Evolutionary conservation across 2,888 invertebrate genomes (phyloP).

Genomic region (Agrotis puta): DNA sequence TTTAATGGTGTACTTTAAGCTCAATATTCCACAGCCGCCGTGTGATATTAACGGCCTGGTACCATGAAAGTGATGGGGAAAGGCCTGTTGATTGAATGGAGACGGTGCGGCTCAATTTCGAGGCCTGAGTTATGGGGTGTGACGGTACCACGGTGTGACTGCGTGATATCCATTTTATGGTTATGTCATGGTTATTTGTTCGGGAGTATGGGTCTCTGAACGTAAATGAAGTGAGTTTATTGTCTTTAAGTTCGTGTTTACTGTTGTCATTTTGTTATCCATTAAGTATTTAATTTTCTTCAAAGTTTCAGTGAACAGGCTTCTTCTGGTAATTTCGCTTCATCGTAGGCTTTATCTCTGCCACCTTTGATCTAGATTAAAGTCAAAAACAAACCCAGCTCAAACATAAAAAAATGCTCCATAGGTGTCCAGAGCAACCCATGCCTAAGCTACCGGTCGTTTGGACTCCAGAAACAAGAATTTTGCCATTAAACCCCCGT

Average conservation of each 20-base stretch:
- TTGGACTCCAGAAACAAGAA: no score
- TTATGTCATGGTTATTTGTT: slow-evolving; percentile 35
- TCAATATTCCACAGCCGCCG: background rate
- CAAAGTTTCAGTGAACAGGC: no score
- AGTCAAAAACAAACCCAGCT: no score
- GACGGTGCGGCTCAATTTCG: slow-evolving; percentile 41
- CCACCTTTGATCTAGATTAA: no score
- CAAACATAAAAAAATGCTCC: no score
- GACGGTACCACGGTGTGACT: slow-evolving; percentile 20
- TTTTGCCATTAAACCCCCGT: no score
- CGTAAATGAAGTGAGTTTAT: slow-evolving; percentile 11
- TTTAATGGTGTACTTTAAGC: no score
- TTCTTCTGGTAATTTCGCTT: no score
- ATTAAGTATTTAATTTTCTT: no score
- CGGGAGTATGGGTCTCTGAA: slow-evolving; percentile 4
- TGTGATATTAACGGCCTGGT: background rate
- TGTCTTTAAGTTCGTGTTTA: slow-evolving; percentile 1
- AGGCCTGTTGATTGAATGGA: slow-evolving; percentile 42
- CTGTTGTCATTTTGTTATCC: background rate
- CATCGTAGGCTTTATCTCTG: no score
- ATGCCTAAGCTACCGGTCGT: no score
- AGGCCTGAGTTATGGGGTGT: slow-evolving; percentile 43
- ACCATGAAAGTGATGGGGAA: slow-evolving; percentile 56
- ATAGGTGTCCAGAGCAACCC: no score
- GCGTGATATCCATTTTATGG: slow-evolving; percentile 39